Conservation (phyloP, 2,797 vertebrate species). For the Linurgus olivaceus region DNA sequence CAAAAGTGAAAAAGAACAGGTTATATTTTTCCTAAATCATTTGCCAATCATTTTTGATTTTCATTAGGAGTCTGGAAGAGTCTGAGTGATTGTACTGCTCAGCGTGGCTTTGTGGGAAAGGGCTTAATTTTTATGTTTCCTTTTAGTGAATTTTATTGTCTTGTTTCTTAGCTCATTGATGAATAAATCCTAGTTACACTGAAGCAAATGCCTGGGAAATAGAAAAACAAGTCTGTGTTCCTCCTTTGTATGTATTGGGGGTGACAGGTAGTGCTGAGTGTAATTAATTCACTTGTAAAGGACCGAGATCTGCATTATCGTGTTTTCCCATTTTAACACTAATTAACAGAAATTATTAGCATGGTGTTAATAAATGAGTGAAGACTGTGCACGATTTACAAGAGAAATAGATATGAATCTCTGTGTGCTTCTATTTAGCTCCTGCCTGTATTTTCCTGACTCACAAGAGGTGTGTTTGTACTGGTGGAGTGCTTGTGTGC, state of each 20-base stretch:
- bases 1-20: background rate
- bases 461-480: background rate
- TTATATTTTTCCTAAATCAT: background rate
- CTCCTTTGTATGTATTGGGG: slow-evolving; percentile 29
- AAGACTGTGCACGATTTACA: background rate
- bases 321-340: slow-evolving; percentile 38
- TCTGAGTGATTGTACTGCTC: background rate
- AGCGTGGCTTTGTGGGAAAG: slow-evolving; percentile 3
- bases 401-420: background rate
- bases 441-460: background rate
- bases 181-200: slow-evolving; percentile 45
- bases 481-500: background rate
- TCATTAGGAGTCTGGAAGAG: slow-evolving; percentile 27
- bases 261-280: slow-evolving; percentile 28
- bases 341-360: slow-evolving; percentile 57
- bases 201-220: slow-evolving; percentile 51
- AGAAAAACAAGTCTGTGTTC: background rate
- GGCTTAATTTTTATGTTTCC: slow-evolving; percentile 63
- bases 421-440: background rate
- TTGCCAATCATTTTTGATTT: slow-evolving; percentile 36
- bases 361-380: slow-evolving; percentile 24
- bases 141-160: slow-evolving; percentile 65
- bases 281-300: slow-evolving; percentile 62
- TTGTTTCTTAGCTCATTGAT: slow-evolving; percentile 42
- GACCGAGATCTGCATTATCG: background rate